Evolutionary conservation across 2,888 invertebrate genomes (phyloP).

Genomic region (Gnatocerus cornutus): DNA sequence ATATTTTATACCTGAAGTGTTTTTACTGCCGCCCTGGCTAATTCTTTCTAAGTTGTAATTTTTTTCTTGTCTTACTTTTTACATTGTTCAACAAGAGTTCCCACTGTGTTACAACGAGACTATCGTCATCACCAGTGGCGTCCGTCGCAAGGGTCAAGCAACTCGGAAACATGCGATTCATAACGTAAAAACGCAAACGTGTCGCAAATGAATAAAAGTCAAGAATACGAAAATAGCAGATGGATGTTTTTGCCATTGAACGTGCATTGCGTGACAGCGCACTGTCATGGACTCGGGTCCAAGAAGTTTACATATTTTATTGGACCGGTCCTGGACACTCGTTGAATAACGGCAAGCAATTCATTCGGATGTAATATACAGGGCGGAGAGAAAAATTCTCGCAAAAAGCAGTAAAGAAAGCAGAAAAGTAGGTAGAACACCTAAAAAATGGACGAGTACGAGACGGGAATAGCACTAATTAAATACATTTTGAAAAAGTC

Average conservation of each 20-base stretch:
- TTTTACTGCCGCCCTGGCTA: no score
- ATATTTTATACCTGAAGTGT: no score
- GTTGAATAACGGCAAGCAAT: constrained; percentile 35
- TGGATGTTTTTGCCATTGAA: constrained; percentile 47
- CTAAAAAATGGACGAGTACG: constrained; percentile 20
- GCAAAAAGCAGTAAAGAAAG: background rate
- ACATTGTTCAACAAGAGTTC: no score
- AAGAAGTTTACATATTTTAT: constrained; percentile 47
- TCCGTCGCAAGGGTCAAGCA: constrained; percentile 47
- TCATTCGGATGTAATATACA: background rate
- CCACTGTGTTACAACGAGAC: no score
- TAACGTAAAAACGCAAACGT: constrained; percentile 47
- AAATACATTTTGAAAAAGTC: constrained; percentile 33
- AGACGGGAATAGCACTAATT: constrained; percentile 27
- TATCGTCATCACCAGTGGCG: constrained; percentile 26
- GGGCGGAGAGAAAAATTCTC: background rate
- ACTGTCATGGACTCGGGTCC: constrained; percentile 47
- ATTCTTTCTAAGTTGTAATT: no score
- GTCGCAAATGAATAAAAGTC: constrained; percentile 47
- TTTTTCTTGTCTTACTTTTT: no score
- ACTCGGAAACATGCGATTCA: constrained; percentile 48
- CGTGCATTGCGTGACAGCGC: constrained; percentile 48
- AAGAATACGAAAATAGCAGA: constrained; percentile 47
- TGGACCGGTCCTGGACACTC: constrained; percentile 46
- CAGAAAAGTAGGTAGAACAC: background rate